Evolutionary conservation across 2,113 vertebrate genomes (phyloP), one percentile per base, ranked within the genome.

Genomic region (Dunckerocampus dactyliophorus): DNA sequence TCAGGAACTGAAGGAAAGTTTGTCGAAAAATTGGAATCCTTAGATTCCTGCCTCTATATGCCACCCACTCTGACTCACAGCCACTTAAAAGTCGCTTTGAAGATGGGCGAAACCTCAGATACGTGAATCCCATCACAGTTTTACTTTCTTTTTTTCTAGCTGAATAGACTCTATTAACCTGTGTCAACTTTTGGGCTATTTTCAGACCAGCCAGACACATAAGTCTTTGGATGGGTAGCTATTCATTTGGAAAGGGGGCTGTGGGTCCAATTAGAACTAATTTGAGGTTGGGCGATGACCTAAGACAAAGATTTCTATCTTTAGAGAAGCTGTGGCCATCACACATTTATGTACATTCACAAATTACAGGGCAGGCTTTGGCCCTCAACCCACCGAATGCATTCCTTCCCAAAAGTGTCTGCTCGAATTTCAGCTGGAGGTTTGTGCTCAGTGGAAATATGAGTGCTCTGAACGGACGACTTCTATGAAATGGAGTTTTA

Each of bases 341-440:
- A 79, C 87, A 88, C 84, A 88, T 89, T 91, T 89, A 85, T 89
- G 83, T 90, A 87, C 87, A 79, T 90, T 89, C 86, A 88, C 86
- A 91, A 90, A 90, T 91, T 90, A 90, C 85, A 92, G 87, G 87
- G 88, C 83, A 58, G 83, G 81, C 87, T 85, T 77, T 85, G 84
- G 81, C 86, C 86, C 77, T 88, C 80, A 86, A 88, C 87, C 89
- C 87, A 81, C 88, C 80, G 85, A 87, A 86, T 75, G 76, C 89
- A 89, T 91, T 89, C 87, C 85, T 90, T 90, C 90, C 88, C 64
- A 87, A 88, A 89, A 89, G 86, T 89, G 85, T 89, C 87, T 88
- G 85, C 88, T 92, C 85, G 28, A 67, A 81, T 91, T 91, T 91
- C 87, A 87, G 74, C 82, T 81, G 80, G 85, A 86, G 87, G 82